phyloP scores from a whole-genome alignment of 2,888 invertebrate genomes.

The Malthinus seriepunctatus region DNA sequence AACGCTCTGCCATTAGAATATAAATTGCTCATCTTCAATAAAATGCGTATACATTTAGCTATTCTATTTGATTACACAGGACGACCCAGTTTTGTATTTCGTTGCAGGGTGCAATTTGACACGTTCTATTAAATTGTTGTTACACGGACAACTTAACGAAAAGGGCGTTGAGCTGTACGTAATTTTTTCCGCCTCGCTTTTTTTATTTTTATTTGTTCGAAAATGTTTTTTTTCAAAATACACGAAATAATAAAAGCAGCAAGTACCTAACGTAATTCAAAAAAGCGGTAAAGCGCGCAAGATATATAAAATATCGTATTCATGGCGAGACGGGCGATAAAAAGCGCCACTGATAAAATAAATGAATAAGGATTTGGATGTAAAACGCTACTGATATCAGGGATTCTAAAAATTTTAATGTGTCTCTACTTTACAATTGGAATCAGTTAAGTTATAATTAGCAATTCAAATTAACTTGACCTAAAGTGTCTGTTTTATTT shows the following conservation, averaged over 20 bases:
- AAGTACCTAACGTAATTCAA: constrained; percentile 22
- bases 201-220: too few relatives aligned
- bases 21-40: constrained; percentile 51
- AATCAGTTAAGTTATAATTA: too few relatives aligned
- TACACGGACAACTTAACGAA: constrained; percentile 41
- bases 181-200: constrained; percentile 39
- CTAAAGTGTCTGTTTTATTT: too few relatives aligned
- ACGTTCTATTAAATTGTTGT: constrained; percentile 44
- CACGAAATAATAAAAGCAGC: constrained; percentile 20
- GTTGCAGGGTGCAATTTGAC: constrained; percentile 35
- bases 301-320: constrained; percentile 45
- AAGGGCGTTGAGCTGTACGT: constrained; percentile 40
- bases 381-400: constrained; percentile 36
- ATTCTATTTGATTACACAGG: constrained; percentile 27
- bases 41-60: constrained; percentile 36
- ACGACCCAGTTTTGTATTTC: constrained; percentile 17
- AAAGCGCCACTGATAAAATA: constrained; percentile 45
- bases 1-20: constrained; percentile 52
- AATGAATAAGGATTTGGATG: constrained; percentile 45
- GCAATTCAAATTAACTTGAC: too few relatives aligned
- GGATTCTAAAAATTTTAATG: constrained; percentile 32
- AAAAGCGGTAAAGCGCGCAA: constrained; percentile 34
- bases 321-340: constrained; percentile 41
- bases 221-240: background rate
- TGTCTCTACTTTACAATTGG: background rate